A percentile compares a stretch with the other conserved stretches of the same genome.
Evolutionary conservation across 2,797 vertebrate species (phyloP).

Genomic region (Phrynocephalus guinanensis): DNA sequence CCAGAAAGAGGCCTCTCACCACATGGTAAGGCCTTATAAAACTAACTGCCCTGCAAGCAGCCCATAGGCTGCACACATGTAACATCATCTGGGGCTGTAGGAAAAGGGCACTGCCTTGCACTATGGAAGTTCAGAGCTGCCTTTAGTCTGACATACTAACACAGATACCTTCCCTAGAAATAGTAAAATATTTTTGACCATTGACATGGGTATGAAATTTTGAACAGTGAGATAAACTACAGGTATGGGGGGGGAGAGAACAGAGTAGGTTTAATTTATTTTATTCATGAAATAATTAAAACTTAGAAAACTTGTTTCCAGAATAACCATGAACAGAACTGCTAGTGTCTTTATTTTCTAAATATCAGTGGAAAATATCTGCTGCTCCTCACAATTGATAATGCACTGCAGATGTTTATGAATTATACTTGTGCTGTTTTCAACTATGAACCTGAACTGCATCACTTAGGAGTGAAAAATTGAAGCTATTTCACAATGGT

Average conservation of each 20-base stretch:
- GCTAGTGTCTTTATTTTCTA: not conserved
- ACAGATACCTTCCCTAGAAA: not conserved
- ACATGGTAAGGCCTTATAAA: no score
- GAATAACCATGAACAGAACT: not conserved
- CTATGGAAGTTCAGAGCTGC: no score
- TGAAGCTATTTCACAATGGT: not conserved
- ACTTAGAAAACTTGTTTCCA: slow-evolving; percentile 1
- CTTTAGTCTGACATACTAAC: no score
- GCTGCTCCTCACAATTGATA: not conserved
- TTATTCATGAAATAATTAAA: not conserved
- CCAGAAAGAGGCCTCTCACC: no score
- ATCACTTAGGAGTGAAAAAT: fast-evolving
- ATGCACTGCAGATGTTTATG: not conserved
- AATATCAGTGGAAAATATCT: not conserved
- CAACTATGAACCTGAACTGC: fast-evolving
- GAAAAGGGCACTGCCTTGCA: no score
- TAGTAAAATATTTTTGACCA: not conserved
- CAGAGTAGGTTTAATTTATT: not conserved
- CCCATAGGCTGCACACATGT: no score
- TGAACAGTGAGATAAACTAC: not conserved
- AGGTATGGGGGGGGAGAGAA: not conserved
- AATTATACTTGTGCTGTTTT: fast-evolving
- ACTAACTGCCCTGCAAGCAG: no score
- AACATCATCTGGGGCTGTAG: no score
- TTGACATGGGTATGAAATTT: not conserved